A percentile compares a stretch with the other conserved stretches of the same genome.
phyloP scores from a whole-genome alignment of 2,113 vertebrate genomes.

The Scolopax mira region DNA sequence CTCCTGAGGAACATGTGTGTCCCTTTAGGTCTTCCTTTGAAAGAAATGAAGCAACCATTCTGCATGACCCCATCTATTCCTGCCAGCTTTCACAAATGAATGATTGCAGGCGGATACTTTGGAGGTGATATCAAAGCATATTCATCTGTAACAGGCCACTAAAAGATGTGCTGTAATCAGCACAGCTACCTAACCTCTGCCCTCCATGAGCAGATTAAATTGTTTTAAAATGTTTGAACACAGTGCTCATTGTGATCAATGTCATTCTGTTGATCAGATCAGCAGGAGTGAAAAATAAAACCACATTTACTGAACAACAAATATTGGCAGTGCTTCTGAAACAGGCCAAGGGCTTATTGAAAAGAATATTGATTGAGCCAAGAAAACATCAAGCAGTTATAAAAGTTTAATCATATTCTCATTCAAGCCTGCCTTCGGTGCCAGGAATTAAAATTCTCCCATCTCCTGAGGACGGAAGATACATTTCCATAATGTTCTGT shows the following conservation, averaged over 20 bases:
- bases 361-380: constrained; percentile 59
- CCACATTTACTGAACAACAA: constrained; percentile 28
- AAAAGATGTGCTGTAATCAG: neutral
- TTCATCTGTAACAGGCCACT: neutral
- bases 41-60: neutral
- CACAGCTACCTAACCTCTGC: neutral
- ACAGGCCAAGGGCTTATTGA: constrained; percentile 28
- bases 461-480: constrained; percentile 36
- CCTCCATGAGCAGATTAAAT: constrained; percentile 8
- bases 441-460: constrained; percentile 47
- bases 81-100: neutral
- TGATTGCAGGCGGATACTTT: rapidly evolving
- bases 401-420: constrained; percentile 58
- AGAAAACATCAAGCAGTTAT: constrained; percentile 57
- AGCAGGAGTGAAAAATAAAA: constrained; percentile 38
- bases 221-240: constrained; percentile 41
- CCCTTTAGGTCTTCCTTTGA: neutral
- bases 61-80: rapidly evolving
- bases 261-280: constrained; percentile 20
- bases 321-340: constrained; percentile 46
- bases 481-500: constrained; percentile 48
- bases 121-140: neutral
- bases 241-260: neutral
- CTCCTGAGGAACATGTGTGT: rapidly evolving
- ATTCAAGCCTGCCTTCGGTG: constrained; percentile 40